Conservation (phyloP, 2,113 vertebrate species). For the Gasterosteus aculeatus region DNA sequence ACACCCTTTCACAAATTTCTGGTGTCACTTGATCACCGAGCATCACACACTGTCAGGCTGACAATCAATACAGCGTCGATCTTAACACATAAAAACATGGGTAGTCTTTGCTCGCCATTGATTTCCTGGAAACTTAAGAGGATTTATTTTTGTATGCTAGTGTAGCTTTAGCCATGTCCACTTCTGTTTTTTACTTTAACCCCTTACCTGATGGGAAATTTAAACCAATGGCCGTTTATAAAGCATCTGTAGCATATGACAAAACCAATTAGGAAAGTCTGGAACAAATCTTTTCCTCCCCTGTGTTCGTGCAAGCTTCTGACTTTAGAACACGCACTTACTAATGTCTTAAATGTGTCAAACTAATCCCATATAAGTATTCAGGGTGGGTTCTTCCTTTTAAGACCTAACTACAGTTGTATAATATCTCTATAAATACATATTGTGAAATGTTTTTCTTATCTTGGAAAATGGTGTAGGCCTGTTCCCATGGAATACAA, state of each 20-base stretch:
- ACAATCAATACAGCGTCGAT: not conserved
- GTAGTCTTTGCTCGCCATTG: not conserved
- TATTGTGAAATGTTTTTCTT: constrained; percentile 76
- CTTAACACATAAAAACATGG: not conserved
- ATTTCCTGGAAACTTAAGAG: not conserved
- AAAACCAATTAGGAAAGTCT: not conserved
- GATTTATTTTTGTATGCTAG: not conserved
- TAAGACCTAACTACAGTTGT: constrained; percentile 36
- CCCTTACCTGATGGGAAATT: not conserved
- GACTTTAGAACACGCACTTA: not conserved
- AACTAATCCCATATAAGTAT: not conserved
- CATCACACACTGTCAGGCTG: not conserved
- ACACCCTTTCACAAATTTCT: not conserved
- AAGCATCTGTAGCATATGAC: not conserved
- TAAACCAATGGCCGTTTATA: not conserved
- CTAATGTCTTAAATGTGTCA: not conserved
- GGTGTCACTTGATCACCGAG: not conserved
- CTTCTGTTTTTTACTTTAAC: not conserved
- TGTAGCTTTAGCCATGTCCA: constrained; percentile 2
- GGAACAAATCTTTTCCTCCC: not conserved
- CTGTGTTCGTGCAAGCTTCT: not conserved
- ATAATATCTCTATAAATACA: constrained; percentile 48
- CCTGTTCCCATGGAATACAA: constrained; percentile 86
- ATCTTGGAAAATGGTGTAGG: constrained; percentile 80
- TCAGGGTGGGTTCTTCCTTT: constrained; percentile 56